Conservation (phyloP, 1,140 invertebrate species). For the Leptinotarsa undecemlineata region DNA sequence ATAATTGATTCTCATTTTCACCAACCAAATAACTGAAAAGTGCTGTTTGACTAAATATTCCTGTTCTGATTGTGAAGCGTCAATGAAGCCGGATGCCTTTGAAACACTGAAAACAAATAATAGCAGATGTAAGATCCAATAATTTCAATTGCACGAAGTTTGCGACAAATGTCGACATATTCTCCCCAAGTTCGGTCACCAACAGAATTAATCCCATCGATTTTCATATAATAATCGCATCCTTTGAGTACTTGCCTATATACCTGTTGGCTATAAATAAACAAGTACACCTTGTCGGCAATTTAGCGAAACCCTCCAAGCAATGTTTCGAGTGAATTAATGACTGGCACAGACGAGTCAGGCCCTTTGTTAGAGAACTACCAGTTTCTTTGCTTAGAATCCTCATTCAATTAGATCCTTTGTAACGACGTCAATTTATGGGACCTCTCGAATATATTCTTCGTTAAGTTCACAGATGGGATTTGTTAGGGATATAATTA, state of each 20-base stretch:
- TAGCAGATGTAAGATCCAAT: too few relatives aligned
- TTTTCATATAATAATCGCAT: not conserved
- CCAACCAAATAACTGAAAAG: too few relatives aligned
- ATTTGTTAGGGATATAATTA: slow-evolving; percentile 1
- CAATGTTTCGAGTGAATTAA: slow-evolving; percentile 39
- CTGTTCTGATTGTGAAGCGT: too few relatives aligned
- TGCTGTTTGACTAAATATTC: too few relatives aligned
- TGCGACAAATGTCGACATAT: too few relatives aligned
- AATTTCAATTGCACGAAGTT: too few relatives aligned
- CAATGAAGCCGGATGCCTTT: too few relatives aligned
- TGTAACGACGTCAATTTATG: not conserved
- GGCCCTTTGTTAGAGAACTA: slow-evolving; percentile 32
- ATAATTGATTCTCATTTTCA: too few relatives aligned
- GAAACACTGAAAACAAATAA: too few relatives aligned
- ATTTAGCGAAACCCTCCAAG: slow-evolving; percentile 24
- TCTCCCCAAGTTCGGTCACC: not conserved
- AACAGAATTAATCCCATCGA: not conserved
- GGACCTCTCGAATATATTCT: not conserved
- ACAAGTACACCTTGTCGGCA: slow-evolving; percentile 18
- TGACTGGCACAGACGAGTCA: slow-evolving; percentile 33
- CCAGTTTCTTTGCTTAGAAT: slow-evolving; percentile 36
- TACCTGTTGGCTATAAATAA: slow-evolving; percentile 19
- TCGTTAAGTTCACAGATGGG: slow-evolving; percentile 2
- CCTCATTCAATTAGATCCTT: slow-evolving; percentile 28
- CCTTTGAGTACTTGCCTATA: slow-evolving; percentile 10